Conservation (phyloP, 2,113 vertebrate species). For the Melanerpes formicivorus region DNA sequence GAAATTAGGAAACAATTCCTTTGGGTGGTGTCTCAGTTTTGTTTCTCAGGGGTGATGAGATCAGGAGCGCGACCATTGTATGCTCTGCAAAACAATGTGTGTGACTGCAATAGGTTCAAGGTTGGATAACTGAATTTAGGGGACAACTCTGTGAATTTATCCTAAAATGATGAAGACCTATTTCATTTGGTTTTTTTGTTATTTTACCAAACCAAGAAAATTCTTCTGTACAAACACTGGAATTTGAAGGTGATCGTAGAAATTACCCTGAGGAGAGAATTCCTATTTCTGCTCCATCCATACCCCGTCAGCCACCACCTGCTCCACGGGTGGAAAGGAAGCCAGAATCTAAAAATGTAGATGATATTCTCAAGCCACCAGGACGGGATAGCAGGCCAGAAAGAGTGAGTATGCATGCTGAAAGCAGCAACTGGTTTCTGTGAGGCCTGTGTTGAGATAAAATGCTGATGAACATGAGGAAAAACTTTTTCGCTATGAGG, state of each 20-base stretch:
- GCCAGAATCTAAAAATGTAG: conserved; percentile 96
- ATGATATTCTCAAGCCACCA: conserved; percentile 94
- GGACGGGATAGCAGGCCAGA: conserved; percentile 92
- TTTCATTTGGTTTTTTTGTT: conserved; percentile 8
- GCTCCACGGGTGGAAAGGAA: conserved; percentile 90
- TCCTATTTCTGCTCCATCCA: conserved; percentile 78
- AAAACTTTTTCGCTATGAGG: no score
- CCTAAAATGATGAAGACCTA: conserved; percentile 4
- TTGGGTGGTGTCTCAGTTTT: background rate
- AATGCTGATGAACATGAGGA: background rate
- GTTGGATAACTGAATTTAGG: background rate
- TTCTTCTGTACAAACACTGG: conserved; percentile 68
- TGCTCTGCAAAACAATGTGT: background rate
- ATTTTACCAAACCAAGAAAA: conserved; percentile 57
- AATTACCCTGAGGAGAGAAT: conserved; percentile 90
- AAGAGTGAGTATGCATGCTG: conserved; percentile 78
- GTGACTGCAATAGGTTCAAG: background rate
- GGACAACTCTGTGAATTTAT: background rate
- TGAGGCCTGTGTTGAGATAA: background rate
- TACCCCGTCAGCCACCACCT: conserved; percentile 84
- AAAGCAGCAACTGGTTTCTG: fast-evolving
- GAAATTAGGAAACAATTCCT: background rate
- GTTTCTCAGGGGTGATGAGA: background rate
- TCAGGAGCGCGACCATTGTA: background rate
- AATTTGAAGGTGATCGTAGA: conserved; percentile 86